Evolutionary conservation across 1,140 invertebrate genomes (phyloP).

Genomic region (Brachionus manjavacas): DNA sequence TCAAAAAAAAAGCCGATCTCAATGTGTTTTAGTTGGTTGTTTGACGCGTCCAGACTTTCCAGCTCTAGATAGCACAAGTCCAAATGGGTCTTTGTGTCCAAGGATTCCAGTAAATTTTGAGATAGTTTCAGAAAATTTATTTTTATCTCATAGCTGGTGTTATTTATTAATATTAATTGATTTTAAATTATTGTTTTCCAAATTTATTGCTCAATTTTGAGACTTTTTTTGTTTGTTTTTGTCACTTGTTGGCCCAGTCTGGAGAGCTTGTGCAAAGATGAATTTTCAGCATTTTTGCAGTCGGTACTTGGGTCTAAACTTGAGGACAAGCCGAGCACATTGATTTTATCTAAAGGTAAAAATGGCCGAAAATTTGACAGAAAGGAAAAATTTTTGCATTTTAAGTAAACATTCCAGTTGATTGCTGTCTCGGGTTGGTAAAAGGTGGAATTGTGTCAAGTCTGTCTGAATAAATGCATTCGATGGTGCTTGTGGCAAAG

Average conservation of each 20-base stretch:
- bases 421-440: not conserved
- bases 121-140: not conserved
- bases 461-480: not conserved
- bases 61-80: conserved; percentile 4
- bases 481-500: not conserved
- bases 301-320: not conserved
- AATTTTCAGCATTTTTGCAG: not conserved
- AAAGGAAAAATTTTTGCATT: conserved; percentile 1
- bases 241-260: not conserved
- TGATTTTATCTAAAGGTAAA: not conserved
- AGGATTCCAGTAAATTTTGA: not conserved
- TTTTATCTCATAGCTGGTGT: not conserved
- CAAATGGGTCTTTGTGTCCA: not conserved
- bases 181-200: not conserved
- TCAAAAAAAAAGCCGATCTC: conserved; percentile 17
- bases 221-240: not conserved
- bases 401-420: conserved; percentile 14
- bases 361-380: not conserved
- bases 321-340: not conserved
- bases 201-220: not conserved
- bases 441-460: conserved; percentile 1
- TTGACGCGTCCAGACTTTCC: not conserved
- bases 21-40: not conserved
- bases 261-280: not conserved
- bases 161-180: not conserved